Evolutionary conservation across 53 echinoderm and acorn worm species (phyloP).

Genomic region (Arbacia lixula): DNA sequence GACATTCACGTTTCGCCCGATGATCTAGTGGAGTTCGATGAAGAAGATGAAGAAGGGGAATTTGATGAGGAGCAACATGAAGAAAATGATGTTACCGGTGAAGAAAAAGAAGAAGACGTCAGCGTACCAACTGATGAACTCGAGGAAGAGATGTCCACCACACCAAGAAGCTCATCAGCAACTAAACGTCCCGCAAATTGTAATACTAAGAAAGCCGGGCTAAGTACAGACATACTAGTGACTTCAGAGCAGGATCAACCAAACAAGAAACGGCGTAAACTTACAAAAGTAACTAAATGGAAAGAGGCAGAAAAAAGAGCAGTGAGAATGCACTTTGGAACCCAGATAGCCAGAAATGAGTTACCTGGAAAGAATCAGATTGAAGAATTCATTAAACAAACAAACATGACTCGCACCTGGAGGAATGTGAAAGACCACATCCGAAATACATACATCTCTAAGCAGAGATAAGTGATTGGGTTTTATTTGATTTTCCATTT

Average conservation of each 20-base stretch:
- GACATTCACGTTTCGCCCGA: conserved; percentile 46
- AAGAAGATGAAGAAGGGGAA: conserved; percentile 3
- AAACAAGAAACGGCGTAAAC: conserved; percentile 11
- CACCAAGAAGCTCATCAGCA: not conserved
- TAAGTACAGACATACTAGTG: conserved; percentile 10
- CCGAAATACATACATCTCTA: conserved; percentile 13
- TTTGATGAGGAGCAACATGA: not conserved
- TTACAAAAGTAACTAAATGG: not conserved
- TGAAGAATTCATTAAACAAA: conserved; percentile 8
- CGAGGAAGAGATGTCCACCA: not conserved
- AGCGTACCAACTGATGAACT: conserved; percentile 11
- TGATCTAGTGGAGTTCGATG: conserved; percentile 6
- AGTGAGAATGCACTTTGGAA: conserved; percentile 7
- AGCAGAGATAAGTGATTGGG: not conserved
- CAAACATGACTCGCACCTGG: not conserved
- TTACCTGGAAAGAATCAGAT: conserved; percentile 10
- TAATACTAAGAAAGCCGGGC: conserved; percentile 3
- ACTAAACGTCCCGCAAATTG: not conserved
- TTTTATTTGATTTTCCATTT: not conserved
- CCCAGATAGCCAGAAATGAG: conserved; percentile 3
- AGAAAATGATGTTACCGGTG: not conserved
- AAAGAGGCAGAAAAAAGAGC: conserved; percentile 9
- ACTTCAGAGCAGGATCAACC: not conserved
- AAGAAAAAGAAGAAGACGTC: conserved; percentile 2
- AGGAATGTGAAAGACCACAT: conserved; percentile 21